Evolutionary conservation across 2,888 invertebrate genomes (phyloP), one percentile per base, ranked within the genome.

Genomic region (Cerastoderma edule): DNA sequence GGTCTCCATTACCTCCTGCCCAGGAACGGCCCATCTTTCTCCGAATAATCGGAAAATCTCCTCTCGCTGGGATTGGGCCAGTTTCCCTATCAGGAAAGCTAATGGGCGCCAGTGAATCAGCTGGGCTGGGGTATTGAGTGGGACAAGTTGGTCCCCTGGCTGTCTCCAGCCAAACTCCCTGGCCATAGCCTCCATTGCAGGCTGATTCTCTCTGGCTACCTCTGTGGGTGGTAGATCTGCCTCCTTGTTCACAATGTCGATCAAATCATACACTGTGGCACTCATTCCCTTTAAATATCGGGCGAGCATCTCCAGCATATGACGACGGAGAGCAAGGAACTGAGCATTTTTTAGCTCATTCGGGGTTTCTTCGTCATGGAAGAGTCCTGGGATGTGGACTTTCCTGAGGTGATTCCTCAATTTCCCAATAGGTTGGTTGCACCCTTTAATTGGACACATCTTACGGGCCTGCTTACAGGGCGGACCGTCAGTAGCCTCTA

Each of bases 91-190:
- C 6, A 71, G 39, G 24, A 64, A 53, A 19, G 63, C 32, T 19
- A 71, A n/a, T 22, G 71, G 30, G 19, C 46, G 46, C 71, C 65
- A 71, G 28, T 71, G 71, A n/a, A 71, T 50, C 5, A 71, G 28
- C 35, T 33, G 54, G 16, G 50, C 71, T 39, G 71, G 71, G 35
- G 71, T 64, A 46, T 53, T 71, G 30, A 50, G 30, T 30, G 71
- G 71, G 5, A 10, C 64, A 19, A 71, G 2, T 1, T 28, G 13
- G 44, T 64, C 64, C 13, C 53, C 53, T 2, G 71, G 71, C 22
- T 35, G n/a, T 24, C 32, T n/a, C 39, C 39, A 64, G 27, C 28
- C 28, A 24, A 46, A 44, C 28, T 39, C 44, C 27, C 19, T n/a
- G 22, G 46, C 44, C 3, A 64, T 27, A 27, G 44, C 48, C 22